phyloP scores from a whole-genome alignment of 2,797 vertebrate genomes.

The Hippoglossus hippoglossus region DNA sequence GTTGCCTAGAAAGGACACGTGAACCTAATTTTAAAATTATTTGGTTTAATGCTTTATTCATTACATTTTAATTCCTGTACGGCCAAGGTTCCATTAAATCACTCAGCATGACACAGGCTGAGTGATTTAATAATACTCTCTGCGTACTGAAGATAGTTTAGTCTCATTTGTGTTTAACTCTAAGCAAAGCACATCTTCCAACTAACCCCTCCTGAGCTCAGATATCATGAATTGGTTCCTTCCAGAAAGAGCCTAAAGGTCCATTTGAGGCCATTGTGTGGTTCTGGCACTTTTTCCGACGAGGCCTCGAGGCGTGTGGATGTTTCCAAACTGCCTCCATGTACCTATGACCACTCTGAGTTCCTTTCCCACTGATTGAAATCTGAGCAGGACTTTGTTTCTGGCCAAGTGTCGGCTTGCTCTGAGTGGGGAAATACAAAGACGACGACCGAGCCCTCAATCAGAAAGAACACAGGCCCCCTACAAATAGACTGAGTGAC shows the following conservation, averaged over 20 bases:
- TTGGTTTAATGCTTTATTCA: no score
- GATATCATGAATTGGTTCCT: constrained; percentile 7
- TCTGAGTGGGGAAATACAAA: constrained; percentile 1
- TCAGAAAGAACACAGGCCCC: constrained; percentile 52
- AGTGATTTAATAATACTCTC: no score
- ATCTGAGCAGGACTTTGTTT: constrained; percentile 63
- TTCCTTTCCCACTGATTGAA: constrained; percentile 52
- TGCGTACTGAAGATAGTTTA: neutral
- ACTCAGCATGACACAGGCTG: neutral
- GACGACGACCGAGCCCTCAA: constrained; percentile 29
- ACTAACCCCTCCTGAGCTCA: constrained; percentile 11
- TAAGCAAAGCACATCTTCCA: constrained; percentile 5
- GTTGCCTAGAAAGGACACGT: no score
- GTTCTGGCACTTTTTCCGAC: constrained; percentile 26
- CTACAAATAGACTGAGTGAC: constrained; percentile 61
- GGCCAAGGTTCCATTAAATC: neutral
- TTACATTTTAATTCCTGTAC: no score
- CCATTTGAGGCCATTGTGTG: constrained; percentile 38
- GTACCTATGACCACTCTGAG: constrained; percentile 24
- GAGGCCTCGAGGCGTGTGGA: constrained; percentile 39
- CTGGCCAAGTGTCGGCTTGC: constrained; percentile 55
- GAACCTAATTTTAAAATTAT: no score
- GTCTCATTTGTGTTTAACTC: neutral
- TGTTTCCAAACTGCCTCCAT: constrained; percentile 44
- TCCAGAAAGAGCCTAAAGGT: constrained; percentile 42